Conservation (phyloP, 23 tunicate species). For the Halocynthia roretzi region DNA sequence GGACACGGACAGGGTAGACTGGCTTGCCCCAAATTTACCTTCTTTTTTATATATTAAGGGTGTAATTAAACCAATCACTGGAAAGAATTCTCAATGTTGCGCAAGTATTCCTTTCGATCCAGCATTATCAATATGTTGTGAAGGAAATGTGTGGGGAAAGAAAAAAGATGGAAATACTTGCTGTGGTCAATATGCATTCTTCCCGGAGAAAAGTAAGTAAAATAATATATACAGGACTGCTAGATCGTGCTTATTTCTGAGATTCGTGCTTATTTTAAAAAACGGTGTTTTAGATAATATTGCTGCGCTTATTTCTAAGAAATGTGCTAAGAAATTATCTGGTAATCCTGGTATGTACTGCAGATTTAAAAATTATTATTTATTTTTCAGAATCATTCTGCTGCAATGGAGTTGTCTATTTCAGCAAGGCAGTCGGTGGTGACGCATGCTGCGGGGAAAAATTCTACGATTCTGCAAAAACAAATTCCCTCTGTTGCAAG, state of each 20-base stretch:
- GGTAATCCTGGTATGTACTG: too few relatives aligned
- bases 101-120: conserved; percentile 42
- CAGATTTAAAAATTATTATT: not conserved
- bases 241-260: too few relatives aligned
- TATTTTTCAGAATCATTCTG: conserved; percentile 57
- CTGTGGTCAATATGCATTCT: conserved; percentile 63
- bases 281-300: too few relatives aligned
- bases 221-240: not conserved
- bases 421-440: conserved; percentile 42
- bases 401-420: conserved; percentile 59
- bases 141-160: conserved; percentile 32
- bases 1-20: too few relatives aligned
- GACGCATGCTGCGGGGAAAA: conserved; percentile 76
- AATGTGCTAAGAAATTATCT: too few relatives aligned
- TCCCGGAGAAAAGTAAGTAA: conserved; percentile 56
- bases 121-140: conserved; percentile 57
- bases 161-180: conserved; percentile 68
- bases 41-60: not conserved
- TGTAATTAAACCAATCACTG: not conserved
- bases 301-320: too few relatives aligned
- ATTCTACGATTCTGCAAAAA: not conserved
- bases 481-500: conserved; percentile 14
- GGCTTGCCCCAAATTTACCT: not conserved
- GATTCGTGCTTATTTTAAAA: too few relatives aligned
- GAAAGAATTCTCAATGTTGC: conserved; percentile 47